Evolutionary conservation across 2,113 vertebrate genomes (phyloP).

Genomic region (Stictonetta naevosa): DNA sequence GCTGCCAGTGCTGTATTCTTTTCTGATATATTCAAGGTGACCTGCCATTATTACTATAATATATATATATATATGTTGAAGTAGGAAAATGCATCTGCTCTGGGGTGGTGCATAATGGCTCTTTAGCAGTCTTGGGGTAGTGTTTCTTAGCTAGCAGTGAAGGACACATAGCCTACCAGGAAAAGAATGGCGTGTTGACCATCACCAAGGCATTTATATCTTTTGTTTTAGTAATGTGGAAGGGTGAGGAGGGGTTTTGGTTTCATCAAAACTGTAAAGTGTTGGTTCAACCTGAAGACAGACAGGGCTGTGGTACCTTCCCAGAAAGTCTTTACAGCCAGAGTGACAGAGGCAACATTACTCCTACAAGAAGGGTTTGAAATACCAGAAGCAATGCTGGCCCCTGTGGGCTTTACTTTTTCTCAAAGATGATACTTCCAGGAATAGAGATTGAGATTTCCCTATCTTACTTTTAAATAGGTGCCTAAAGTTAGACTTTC

Average conservation of each 20-base stretch:
- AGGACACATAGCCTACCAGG: not conserved
- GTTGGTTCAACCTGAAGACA: not conserved
- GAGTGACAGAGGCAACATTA: not conserved
- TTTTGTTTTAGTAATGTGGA: not conserved
- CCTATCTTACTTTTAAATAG: not conserved
- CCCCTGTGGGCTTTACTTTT: not conserved
- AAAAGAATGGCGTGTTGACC: not conserved
- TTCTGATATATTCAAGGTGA: conserved; percentile 30
- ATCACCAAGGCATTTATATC: not conserved
- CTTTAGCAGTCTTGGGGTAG: not conserved
- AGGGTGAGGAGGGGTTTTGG: fast-evolving
- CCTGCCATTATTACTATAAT: not conserved
- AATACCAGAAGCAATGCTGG: not conserved
- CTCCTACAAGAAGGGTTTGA: not conserved
- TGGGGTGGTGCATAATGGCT: not conserved
- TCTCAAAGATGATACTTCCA: not conserved
- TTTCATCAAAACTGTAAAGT: not conserved
- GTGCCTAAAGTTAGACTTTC: not conserved
- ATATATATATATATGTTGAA: not conserved
- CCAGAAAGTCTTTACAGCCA: not conserved
- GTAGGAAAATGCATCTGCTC: not conserved
- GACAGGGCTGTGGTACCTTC: not conserved
- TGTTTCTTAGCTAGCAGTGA: not conserved
- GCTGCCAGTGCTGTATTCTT: not conserved
- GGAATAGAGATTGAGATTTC: not conserved